Base-by-base conservation (phyloP, 2,888 invertebrate genomes). In the Lymantria monacha region DNA sequence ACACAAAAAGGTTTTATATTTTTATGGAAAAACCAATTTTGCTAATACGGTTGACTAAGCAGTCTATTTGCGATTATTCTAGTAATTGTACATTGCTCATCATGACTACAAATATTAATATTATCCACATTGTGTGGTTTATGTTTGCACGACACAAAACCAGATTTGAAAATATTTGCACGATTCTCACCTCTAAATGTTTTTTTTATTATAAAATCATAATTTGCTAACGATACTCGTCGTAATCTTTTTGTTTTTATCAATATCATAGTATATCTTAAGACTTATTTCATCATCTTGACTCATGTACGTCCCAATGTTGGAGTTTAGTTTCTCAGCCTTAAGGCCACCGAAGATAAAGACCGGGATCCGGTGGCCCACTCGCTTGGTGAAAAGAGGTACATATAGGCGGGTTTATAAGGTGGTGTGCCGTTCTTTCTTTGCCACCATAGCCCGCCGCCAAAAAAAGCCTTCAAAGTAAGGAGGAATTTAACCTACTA, bases 141-240 rank as follows among this genome's bases (percentile, higher is more conserved):
- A 53, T 51, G 50, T 59, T 55, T 57, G 66, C 53, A 46, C 49
- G 42, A 42, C 22, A 40, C 10, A 33, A 33, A 33, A 33, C 33
- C 10, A 10, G 9, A 33, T 33, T 33, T 33, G 33, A 33, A 33
- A 10, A 33, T 33, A 10, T 33, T 1, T 33, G 33, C 33, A 33
- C 33, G 33, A 33, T 8, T 33, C 33, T 30, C 5, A 30, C 5
- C 9, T 30, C 30, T 30, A 30, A n/a, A 22, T 5, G 22, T 33
- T 8, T 1, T 10, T 33, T 33, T 33, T 33, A 8, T 22, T 33
- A 33, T 33, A 10, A 10, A 33, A 5, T 5, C 2, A 10, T 7
- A 33, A 5, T 33, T 7, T 10, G 10, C 7, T 33, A 7, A 33
- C 3, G 33, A 10, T 8, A 8, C 7, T 33, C 10, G 9, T 33